A percentile compares a stretch with the other conserved stretches of the same genome.
Conservation (phyloP, 1,140 invertebrate species). For the Drosophila littoralis region DNA sequence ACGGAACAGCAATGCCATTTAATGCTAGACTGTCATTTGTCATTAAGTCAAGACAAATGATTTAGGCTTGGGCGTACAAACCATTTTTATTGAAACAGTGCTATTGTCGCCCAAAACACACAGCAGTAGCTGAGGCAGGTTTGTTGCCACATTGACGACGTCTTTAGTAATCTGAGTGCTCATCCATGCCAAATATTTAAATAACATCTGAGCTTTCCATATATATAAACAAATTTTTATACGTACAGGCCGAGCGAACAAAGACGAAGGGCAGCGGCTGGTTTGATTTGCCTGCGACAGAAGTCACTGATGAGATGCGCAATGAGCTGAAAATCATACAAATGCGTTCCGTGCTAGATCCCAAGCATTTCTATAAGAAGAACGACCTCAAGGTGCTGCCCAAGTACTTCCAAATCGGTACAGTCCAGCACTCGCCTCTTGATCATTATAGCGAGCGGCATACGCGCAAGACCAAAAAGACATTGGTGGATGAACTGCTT, state of each 20-base stretch:
- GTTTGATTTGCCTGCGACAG: conserved; percentile 94
- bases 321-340: conserved; percentile 94
- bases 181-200: neutral
- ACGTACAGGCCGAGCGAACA: conserved; percentile 86
- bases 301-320: conserved; percentile 94
- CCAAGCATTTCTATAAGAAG: conserved; percentile 97
- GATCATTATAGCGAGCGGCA: conserved; percentile 91
- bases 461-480: conserved; percentile 95
- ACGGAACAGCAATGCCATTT: conserved; percentile 62
- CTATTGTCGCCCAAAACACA: conserved; percentile 38
- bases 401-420: conserved; percentile 96
- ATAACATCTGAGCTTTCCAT: conserved; percentile 7
- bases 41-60: conserved; percentile 33
- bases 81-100: conserved; percentile 36
- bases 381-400: conserved; percentile 94
- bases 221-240: neutral
- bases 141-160: conserved; percentile 69
- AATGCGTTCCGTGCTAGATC: conserved; percentile 96
- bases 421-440: conserved; percentile 89
- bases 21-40: conserved; percentile 59
- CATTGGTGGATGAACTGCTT: conserved; percentile 96
- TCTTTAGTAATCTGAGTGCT: conserved; percentile 83
- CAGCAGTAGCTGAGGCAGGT: conserved; percentile 39
- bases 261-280: conserved; percentile 94
- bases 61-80: conserved; percentile 60